These are phyloP conservation scores for Ennomos erosarius DNA, from an alignment of 2,888 invertebrate species.

Conservation along the genomic window DNA sequence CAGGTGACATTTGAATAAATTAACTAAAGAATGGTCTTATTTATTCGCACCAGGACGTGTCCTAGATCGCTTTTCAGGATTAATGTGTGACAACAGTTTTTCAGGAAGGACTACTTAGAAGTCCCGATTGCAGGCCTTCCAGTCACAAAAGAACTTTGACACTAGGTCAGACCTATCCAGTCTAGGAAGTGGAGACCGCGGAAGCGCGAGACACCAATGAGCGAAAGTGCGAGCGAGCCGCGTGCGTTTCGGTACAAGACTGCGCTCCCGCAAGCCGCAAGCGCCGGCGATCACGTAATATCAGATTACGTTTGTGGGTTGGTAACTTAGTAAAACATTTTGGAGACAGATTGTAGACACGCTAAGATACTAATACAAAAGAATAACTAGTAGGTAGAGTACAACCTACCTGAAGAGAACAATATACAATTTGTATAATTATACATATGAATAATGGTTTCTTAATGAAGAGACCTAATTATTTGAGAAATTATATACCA, in stretches of 20 bases:
- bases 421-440: too few relatives aligned
- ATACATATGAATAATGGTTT: too few relatives aligned
- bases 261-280: constrained; percentile 54
- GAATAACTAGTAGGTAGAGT: too few relatives aligned
- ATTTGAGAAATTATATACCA: too few relatives aligned
- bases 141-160: not conserved
- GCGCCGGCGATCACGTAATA: constrained; percentile 70
- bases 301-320: constrained; percentile 45
- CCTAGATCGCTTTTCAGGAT: too few relatives aligned
- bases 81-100: too few relatives aligned
- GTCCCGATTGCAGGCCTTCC: not conserved
- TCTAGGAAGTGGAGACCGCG: constrained; percentile 47
- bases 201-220: constrained; percentile 60
- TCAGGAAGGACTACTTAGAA: not conserved
- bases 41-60: too few relatives aligned
- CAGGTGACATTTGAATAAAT: too few relatives aligned
- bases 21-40: too few relatives aligned
- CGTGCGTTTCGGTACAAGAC: constrained; percentile 72
- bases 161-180: constrained; percentile 13
- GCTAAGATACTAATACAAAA: not conserved
- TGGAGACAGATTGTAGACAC: not conserved
- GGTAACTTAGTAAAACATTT: constrained; percentile 17
- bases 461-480: too few relatives aligned
- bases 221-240: constrained; percentile 78
- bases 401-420: too few relatives aligned